phyloP scores from a whole-genome alignment of 2,797 vertebrate species.

The Coregonus suidteri region DNA sequence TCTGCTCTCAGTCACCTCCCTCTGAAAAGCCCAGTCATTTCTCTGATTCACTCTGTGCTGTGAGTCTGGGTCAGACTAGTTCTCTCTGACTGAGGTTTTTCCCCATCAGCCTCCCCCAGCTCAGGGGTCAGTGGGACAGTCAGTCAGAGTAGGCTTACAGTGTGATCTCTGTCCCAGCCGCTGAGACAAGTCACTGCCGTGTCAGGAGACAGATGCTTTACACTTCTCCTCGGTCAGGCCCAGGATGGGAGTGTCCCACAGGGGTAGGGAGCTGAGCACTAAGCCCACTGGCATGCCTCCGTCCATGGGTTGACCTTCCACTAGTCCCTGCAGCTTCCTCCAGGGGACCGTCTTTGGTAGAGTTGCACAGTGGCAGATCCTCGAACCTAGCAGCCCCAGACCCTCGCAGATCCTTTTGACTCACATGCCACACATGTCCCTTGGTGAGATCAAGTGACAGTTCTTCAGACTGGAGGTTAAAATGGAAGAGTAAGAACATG shows the following conservation, averaged over 20 bases:
- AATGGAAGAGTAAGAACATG: conserved; percentile 20
- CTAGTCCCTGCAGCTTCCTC: conserved; percentile 41
- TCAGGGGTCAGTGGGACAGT: conserved; percentile 11
- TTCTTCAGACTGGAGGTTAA: conserved; percentile 46
- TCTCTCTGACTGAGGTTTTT: neutral
- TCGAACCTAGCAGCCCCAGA: conserved; percentile 42
- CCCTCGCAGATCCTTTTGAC: conserved; percentile 20
- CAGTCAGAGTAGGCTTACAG: neutral
- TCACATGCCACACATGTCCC: conserved; percentile 29
- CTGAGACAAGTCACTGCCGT: conserved; percentile 26
- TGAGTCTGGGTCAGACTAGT: conserved; percentile 1
- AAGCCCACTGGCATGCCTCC: conserved; percentile 42
- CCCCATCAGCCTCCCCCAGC: conserved; percentile 22
- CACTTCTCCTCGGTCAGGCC: conserved; percentile 30
- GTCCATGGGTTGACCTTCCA: conserved; percentile 48
- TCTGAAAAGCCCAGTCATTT: conserved; percentile 22
- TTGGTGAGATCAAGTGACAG: conserved; percentile 44
- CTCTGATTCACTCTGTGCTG: conserved; percentile 16
- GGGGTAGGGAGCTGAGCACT: conserved; percentile 56
- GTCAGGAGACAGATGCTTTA: conserved; percentile 44
- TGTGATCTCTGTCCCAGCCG: conserved; percentile 30
- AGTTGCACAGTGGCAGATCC: conserved; percentile 32
- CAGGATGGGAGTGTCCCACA: conserved; percentile 26
- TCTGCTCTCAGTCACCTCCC: neutral
- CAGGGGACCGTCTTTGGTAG: conserved; percentile 45